Conservation (phyloP, 2,113 vertebrate species). For the Onychostruthus taczanowskii region DNA sequence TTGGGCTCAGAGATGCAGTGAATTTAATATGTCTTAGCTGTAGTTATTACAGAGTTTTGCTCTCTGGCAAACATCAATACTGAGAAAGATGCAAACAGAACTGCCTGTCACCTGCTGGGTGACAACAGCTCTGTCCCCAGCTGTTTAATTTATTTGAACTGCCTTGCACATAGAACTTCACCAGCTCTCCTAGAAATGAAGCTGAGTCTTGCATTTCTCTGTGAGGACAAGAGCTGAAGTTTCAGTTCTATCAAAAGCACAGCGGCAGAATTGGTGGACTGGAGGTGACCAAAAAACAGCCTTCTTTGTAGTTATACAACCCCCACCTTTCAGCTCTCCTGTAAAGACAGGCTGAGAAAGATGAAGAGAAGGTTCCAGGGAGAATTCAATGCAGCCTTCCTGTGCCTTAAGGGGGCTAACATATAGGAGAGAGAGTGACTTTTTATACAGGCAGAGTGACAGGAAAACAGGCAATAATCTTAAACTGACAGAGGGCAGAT, state of each 20-base stretch:
- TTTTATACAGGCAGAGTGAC: neutral
- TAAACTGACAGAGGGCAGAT: neutral
- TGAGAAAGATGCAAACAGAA: neutral
- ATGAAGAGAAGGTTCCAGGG: neutral
- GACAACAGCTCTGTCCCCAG: neutral
- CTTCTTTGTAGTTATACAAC: neutral
- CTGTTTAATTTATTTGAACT: neutral
- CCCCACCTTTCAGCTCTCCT: neutral
- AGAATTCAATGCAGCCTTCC: neutral
- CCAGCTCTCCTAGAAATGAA: neutral
- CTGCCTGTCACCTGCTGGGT: neutral
- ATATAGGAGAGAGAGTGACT: neutral
- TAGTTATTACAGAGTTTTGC: neutral
- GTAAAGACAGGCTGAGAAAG: neutral
- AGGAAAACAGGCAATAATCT: neutral
- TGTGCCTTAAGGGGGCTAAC: neutral
- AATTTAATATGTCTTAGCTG: neutral
- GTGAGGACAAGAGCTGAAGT: neutral
- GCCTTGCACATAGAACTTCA: neutral
- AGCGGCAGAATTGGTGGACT: neutral
- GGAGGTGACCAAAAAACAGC: neutral
- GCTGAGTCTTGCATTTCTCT: neutral
- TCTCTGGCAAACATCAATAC: neutral
- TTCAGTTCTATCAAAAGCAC: neutral
- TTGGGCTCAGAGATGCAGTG: neutral